Base-by-base conservation (phyloP, 2,113 vertebrate species). In the Platycercus adscitus region DNA sequence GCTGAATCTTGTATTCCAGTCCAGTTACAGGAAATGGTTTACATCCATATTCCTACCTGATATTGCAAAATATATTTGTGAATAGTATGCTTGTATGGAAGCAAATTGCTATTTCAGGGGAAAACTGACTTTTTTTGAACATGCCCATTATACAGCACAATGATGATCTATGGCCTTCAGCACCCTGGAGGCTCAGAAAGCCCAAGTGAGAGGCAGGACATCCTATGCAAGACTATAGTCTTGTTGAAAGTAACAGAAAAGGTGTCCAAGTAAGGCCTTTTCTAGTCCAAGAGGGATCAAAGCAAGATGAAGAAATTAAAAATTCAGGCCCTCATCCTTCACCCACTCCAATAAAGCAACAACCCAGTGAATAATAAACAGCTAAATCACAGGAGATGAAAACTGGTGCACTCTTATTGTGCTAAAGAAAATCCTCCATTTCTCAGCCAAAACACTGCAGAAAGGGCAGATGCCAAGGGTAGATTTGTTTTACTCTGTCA, bases 341-440 rank as follows among this genome's bases (percentile, higher is more conserved):
- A n/a, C 11, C 15, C 8, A 44, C 7, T 16, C 24, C 56, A 71
- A 37, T 55, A 78, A 91, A 81, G 3, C 23, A 78, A 39, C 37
- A 70, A 60, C 17, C 7, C 9, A 49, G 19, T 49, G 25, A 56
- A 66, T 44, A 81, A 49, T 17, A 61, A 81, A 65, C 16, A 56
- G 7, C 6, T 35, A 53, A 65, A 15, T 78, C n/a, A 68, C 6
- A 49, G 31, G 10, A 84, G 17, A 28, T 29, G 13, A 84, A 81
- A 84, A 94, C 14, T 0, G 0, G 5, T 46, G 5, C 1, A 1
- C 4, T 89, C 3, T 60, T 60, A 56, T 6, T n/a, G 4, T 46
- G 23, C 19, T 58, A 39, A 31, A 73, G n/a, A 53, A 88, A 58
- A 10, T 53, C 13, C 15, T 84, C n/a, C 6, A 25, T 52, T 86